These are phyloP conservation scores for Anguilla pacifica DNA, from an alignment of 2,797 vertebrate genomes.

Conservation along the genomic window DNA sequence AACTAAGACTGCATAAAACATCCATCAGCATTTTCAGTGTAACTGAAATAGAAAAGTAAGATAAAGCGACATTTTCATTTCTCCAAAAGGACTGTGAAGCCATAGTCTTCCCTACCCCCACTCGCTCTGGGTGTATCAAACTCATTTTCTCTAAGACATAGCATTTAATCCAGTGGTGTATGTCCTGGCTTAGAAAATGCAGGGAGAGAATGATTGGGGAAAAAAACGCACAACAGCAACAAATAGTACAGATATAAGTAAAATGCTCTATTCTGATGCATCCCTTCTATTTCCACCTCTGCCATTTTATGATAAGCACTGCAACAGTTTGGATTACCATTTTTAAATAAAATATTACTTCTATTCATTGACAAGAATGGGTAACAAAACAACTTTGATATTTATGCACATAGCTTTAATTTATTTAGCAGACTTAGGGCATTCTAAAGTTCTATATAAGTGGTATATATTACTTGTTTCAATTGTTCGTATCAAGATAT, in stretches of 20 bases:
- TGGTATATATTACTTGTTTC: background rate
- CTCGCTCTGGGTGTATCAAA: constrained; percentile 39
- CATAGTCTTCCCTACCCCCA: constrained; percentile 19
- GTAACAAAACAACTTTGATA: background rate
- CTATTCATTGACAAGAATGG: constrained; percentile 12
- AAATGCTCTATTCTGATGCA: constrained; percentile 30
- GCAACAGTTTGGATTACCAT: constrained; percentile 19
- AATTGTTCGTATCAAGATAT: background rate
- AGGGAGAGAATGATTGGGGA: constrained; percentile 54
- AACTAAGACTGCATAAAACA: constrained; percentile 42
- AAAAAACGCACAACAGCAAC: constrained; percentile 42
- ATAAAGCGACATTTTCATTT: constrained; percentile 64
- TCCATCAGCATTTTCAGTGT: constrained; percentile 57
- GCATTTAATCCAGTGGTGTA: constrained; percentile 58
- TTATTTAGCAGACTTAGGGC: background rate
- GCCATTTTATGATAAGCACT: constrained; percentile 18
- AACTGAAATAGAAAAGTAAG: constrained; percentile 52
- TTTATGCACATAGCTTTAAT: background rate
- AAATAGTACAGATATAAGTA: constrained; percentile 39
- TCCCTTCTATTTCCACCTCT: constrained; percentile 18
- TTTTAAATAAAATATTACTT: constrained; percentile 13
- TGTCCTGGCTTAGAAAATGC: constrained; percentile 47
- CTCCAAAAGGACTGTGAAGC: constrained; percentile 43
- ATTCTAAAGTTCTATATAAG: background rate
- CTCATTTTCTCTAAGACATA: constrained; percentile 52